Conservation (phyloP, 30 jellyfish, hydroid and myxozoan genomes). For the Pseudorhiza aurosa region DNA sequence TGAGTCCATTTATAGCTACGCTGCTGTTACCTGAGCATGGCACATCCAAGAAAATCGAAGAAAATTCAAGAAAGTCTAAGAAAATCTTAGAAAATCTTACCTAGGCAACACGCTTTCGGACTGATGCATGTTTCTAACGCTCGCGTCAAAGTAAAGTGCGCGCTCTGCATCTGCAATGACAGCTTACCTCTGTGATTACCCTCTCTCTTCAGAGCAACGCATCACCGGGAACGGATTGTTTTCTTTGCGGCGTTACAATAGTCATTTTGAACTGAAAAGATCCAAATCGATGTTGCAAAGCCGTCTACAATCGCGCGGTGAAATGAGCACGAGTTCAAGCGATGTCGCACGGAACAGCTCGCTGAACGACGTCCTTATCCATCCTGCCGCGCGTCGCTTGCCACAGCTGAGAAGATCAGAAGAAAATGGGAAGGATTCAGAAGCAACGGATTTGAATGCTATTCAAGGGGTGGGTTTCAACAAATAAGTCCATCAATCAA, state of each 20-base stretch:
- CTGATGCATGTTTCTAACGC: too few relatives aligned
- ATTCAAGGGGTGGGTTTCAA: too few relatives aligned
- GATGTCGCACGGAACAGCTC: neutral
- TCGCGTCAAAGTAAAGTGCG: too few relatives aligned
- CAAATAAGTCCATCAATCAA: too few relatives aligned
- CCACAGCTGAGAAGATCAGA: constrained; percentile 44
- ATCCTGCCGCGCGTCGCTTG: neutral
- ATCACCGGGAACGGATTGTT: neutral
- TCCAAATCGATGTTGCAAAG: neutral
- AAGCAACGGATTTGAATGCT: too few relatives aligned
- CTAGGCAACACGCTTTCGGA: neutral
- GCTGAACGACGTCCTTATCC: neutral
- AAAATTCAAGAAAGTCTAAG: neutral
- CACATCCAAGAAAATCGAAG: too few relatives aligned
- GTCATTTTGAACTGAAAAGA: constrained; percentile 52
- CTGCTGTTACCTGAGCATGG: neutral
- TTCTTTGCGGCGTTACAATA: constrained; percentile 12
- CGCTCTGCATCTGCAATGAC: too few relatives aligned
- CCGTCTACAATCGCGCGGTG: neutral
- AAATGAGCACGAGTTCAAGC: constrained; percentile 3
- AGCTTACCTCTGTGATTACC: too few relatives aligned
- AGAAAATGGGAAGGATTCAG: too few relatives aligned
- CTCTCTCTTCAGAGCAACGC: constrained; percentile 7
- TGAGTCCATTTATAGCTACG: neutral
- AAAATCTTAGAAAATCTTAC: neutral